Conservation (phyloP, 2,797 vertebrate genomes). For the Scleropages formosus region DNA sequence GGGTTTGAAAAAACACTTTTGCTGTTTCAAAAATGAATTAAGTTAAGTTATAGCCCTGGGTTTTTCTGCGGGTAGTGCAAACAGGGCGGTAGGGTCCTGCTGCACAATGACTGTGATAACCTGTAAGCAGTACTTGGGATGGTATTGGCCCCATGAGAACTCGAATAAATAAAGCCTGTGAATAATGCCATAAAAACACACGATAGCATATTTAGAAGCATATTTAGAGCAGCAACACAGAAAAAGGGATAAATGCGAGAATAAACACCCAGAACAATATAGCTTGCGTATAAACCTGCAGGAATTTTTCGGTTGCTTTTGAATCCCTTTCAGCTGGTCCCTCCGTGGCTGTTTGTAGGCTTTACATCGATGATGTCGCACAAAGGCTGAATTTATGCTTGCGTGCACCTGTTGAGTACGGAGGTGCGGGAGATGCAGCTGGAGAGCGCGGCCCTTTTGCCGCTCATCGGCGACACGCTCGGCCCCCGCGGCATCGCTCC, state of each 20-base stretch:
- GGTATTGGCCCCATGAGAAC: constrained; percentile 9
- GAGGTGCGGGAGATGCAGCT: too few species aligned
- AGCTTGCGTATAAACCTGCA: too few species aligned
- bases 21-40: background rate
- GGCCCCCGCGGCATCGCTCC: background rate
- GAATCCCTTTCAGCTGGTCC: too few species aligned
- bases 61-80: background rate
- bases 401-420: too few species aligned
- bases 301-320: too few species aligned
- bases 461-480: background rate
- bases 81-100: background rate
- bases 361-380: too few species aligned
- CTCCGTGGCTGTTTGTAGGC: too few species aligned
- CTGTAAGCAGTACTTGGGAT: background rate
- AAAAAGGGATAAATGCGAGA: background rate
- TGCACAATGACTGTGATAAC: background rate
- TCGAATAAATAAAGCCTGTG: background rate
- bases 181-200: background rate
- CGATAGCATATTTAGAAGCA: background rate
- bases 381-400: too few species aligned
- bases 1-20: background rate
- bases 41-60: background rate
- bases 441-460: too few species aligned
- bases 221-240: background rate
- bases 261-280: background rate